A percentile compares a stretch with the other conserved stretches of the same genome.
These are phyloP conservation scores for Seriola aureovittata DNA, from an alignment of 2,113 vertebrate genomes.

Conservation along the genomic window DNA sequence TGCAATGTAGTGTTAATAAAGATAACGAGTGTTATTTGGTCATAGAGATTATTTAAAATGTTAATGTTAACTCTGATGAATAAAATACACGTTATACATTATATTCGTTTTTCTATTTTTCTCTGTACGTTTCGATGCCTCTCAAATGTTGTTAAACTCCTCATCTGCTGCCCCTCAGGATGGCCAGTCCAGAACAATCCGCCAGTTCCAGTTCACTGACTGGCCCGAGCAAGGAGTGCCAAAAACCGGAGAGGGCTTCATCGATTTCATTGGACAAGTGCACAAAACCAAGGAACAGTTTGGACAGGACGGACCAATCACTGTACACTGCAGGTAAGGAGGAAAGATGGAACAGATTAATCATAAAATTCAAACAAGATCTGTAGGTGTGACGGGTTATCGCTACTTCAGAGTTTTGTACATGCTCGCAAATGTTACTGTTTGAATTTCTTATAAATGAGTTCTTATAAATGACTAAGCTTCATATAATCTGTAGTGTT, in stretches of 20 bases:
- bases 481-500: not conserved
- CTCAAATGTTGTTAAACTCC: not conserved
- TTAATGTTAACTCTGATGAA: not conserved
- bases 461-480: not conserved
- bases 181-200: conserved; percentile 96
- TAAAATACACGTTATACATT: not conserved
- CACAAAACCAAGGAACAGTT: conserved; percentile 99
- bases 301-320: conserved; percentile 96
- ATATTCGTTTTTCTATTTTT: not conserved
- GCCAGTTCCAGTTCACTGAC: conserved; percentile 98
- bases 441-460: not conserved
- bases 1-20: not conserved
- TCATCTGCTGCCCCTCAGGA: conserved; percentile 82
- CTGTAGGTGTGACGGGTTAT: not conserved
- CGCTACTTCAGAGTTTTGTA: not conserved
- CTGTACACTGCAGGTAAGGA: conserved; percentile 94
- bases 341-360: not conserved
- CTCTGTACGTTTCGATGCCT: not conserved
- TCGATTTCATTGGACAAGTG: conserved; percentile 97
- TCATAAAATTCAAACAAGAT: not conserved
- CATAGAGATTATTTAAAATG: not conserved
- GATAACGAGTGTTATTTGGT: not conserved
- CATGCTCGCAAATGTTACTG: too few relatives aligned
- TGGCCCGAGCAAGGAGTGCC: conserved; percentile 98
- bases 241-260: conserved; percentile 97